Evolutionary conservation across 1,140 invertebrate species (phyloP).

Genomic region (Acyrthosiphon pisum): DNA sequence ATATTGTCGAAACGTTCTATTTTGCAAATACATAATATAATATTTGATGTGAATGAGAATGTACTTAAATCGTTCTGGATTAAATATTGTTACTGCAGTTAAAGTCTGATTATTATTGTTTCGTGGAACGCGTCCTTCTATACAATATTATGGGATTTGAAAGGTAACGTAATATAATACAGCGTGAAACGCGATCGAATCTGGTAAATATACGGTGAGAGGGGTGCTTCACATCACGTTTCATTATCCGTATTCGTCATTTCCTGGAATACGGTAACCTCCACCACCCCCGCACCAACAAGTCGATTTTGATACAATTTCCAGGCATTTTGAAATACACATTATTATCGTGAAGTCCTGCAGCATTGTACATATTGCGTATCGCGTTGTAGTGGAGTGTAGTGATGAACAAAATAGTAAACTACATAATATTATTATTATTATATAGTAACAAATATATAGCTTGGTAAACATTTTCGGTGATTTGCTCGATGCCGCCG

Average conservation of each 20-base stretch:
- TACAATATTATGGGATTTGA: not conserved
- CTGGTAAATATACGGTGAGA: not conserved
- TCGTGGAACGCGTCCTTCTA: not conserved
- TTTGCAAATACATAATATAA: not conserved
- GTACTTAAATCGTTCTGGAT: not conserved
- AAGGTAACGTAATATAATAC: not conserved
- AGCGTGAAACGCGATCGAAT: not conserved
- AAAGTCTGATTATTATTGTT: slow-evolving; percentile 6
- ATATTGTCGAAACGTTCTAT: not conserved
- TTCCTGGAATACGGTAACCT: not conserved
- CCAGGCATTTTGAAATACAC: not conserved
- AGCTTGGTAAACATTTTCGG: not conserved
- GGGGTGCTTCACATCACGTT: not conserved
- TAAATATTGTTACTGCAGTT: not conserved
- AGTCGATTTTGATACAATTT: not conserved
- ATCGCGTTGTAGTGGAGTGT: not conserved
- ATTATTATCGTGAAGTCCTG: not conserved
- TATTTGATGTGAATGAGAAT: not conserved
- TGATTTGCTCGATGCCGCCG: not conserved
- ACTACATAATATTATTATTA: not conserved
- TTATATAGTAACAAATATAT: not conserved
- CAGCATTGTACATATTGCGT: not conserved
- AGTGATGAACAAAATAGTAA: not conserved
- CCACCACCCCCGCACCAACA: not conserved
- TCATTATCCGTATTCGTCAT: not conserved